phyloP scores from a whole-genome alignment of 2,888 invertebrate species.

The Coronaproctus castanopsis region DNA sequence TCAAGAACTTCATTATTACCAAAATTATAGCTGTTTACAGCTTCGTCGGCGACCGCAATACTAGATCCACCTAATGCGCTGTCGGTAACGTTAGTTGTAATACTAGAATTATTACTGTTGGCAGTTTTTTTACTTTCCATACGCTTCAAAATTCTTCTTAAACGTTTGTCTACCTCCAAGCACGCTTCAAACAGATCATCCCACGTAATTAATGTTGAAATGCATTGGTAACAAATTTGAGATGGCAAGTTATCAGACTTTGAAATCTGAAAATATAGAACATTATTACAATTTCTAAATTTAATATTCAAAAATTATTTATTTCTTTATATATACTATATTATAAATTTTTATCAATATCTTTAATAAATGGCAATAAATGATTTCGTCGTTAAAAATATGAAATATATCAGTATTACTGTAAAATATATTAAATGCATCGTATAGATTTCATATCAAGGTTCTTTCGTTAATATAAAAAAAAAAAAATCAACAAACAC shows the following conservation, averaged over 20 bases:
- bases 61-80: not conserved
- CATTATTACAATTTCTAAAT: no score
- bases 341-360: no score
- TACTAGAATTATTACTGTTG: not conserved
- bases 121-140: not conserved
- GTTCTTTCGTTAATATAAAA: no score
- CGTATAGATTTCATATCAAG: no score
- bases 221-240: conserved; percentile 41
- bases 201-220: conserved; percentile 40
- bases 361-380: no score
- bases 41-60: no score
- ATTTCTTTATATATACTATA: no score
- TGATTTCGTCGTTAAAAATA: no score
- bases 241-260: conserved; percentile 34
- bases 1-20: not conserved
- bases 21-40: not conserved
- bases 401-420: no score
- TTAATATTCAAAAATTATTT: no score
- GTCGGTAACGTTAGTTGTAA: not conserved
- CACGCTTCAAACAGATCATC: conserved; percentile 37
- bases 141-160: conserved; percentile 18
- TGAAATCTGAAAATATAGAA: conserved; percentile 31
- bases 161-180: conserved; percentile 33
- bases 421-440: no score
- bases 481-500: no score